A percentile compares a stretch with the other conserved stretches of the same genome.
Evolutionary conservation across 1,140 invertebrate species (phyloP).

Genomic region (Zaprionus gabonicus): DNA sequence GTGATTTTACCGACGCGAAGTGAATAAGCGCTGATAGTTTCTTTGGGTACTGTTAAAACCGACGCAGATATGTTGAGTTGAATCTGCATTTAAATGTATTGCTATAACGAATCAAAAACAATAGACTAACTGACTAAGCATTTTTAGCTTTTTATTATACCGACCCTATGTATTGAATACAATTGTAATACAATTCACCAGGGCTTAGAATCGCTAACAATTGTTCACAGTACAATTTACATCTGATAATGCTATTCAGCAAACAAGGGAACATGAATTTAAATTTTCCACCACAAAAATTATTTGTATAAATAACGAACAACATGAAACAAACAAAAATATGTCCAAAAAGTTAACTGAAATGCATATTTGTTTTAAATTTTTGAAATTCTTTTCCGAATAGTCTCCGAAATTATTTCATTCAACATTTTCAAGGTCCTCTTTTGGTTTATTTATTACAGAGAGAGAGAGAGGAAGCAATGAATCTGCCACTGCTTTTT

Average conservation of each 20-base stretch:
- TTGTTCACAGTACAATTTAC: background rate
- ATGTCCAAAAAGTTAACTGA: constrained; percentile 1
- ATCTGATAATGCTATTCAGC: background rate
- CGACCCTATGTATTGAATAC: background rate
- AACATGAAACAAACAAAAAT: constrained; percentile 12
- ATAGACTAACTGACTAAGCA: too few species aligned
- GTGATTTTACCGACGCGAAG: too few species aligned
- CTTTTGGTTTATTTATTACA: constrained; percentile 44
- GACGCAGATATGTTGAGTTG: too few species aligned
- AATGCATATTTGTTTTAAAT: constrained; percentile 35
- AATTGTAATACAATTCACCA: background rate
- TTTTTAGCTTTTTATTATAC: background rate
- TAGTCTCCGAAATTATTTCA: constrained; percentile 37
- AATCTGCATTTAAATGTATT: too few species aligned
- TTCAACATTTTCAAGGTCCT: constrained; percentile 45
- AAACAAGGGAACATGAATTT: constrained; percentile 2
- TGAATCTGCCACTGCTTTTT: constrained; percentile 28
- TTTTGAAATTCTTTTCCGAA: constrained; percentile 43
- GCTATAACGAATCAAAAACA: too few species aligned
- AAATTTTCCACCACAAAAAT: constrained; percentile 27
- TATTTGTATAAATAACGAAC: constrained; percentile 27
- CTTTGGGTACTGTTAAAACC: too few species aligned
- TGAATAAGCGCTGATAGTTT: too few species aligned
- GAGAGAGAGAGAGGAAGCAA: constrained; percentile 9
- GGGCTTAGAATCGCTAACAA: background rate